Evolutionary conservation across 2,113 vertebrate species (phyloP).

Genomic region (Ictidomys tridecemlineatus): DNA sequence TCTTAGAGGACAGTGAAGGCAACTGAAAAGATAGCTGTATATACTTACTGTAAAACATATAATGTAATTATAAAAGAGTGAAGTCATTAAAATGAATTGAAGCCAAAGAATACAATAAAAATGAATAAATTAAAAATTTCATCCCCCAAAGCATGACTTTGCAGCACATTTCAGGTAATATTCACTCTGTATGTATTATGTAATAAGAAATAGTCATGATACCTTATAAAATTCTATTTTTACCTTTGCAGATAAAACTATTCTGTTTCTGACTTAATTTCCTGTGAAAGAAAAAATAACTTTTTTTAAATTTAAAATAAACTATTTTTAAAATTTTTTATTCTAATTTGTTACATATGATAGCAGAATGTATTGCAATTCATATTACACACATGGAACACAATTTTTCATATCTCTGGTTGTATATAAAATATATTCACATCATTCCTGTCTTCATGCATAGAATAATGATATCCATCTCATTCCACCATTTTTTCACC

Average conservation of each 20-base stretch:
- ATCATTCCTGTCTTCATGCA: too few relatives aligned
- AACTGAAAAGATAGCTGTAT: neutral
- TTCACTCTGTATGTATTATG: neutral
- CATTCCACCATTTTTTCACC: too few relatives aligned
- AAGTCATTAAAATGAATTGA: neutral
- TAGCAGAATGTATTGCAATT: too few relatives aligned
- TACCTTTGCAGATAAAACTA: neutral
- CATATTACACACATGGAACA: too few relatives aligned
- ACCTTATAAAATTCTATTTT: neutral
- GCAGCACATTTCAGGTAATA: neutral
- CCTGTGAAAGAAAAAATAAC: neutral
- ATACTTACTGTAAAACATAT: neutral
- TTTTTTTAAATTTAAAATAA: neutral
- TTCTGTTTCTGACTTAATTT: neutral
- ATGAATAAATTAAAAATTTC: neutral
- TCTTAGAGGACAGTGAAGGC: neutral
- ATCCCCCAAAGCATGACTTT: neutral
- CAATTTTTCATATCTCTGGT: too few relatives aligned
- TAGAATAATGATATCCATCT: too few relatives aligned
- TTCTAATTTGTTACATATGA: too few relatives aligned
- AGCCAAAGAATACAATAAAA: neutral
- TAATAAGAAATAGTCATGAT: neutral
- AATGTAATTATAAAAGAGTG: neutral
- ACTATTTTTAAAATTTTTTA: too few relatives aligned
- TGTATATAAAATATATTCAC: too few relatives aligned